Evolutionary conservation across 1,140 invertebrate genomes (phyloP).

Genomic region (Drosophila tani): DNA sequence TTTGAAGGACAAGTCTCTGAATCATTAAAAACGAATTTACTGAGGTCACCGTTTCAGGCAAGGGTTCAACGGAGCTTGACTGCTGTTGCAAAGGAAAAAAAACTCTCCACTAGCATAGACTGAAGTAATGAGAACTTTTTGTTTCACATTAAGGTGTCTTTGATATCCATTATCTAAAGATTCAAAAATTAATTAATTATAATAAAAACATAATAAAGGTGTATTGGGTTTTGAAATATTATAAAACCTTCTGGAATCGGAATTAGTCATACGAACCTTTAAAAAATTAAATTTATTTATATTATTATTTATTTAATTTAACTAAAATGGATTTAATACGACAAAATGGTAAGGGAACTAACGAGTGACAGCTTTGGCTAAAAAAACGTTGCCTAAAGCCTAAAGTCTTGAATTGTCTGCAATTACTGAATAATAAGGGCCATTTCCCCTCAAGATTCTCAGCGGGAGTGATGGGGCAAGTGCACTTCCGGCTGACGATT

Average conservation of each 20-base stretch:
- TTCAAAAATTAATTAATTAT: background rate
- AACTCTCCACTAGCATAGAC: background rate
- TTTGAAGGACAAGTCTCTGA: slow-evolving; percentile 49
- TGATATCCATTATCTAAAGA: background rate
- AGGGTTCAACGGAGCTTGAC: slow-evolving; percentile 38
- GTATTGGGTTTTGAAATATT: too few relatives aligned
- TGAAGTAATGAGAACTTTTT: background rate
- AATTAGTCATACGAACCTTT: too few relatives aligned
- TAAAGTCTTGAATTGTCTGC: background rate
- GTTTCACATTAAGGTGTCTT: too few relatives aligned
- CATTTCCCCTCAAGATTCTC: background rate
- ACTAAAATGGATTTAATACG: too few relatives aligned
- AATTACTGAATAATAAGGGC: background rate
- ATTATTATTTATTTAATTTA: too few relatives aligned
- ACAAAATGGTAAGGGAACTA: too few relatives aligned
- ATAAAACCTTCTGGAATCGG: too few relatives aligned
- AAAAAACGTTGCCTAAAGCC: too few relatives aligned
- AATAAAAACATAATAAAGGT: too few relatives aligned
- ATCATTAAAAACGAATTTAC: slow-evolving; percentile 56
- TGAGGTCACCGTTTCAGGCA: slow-evolving; percentile 33
- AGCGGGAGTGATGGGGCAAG: slow-evolving; percentile 8
- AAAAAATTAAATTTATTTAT: too few relatives aligned
- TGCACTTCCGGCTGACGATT: slow-evolving; percentile 27
- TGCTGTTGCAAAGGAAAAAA: slow-evolving; percentile 9
- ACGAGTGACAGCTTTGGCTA: too few relatives aligned